These are phyloP conservation scores for Lipotes vexillifer DNA, from an alignment of 2,113 vertebrate genomes.

Conservation along the genomic window DNA sequence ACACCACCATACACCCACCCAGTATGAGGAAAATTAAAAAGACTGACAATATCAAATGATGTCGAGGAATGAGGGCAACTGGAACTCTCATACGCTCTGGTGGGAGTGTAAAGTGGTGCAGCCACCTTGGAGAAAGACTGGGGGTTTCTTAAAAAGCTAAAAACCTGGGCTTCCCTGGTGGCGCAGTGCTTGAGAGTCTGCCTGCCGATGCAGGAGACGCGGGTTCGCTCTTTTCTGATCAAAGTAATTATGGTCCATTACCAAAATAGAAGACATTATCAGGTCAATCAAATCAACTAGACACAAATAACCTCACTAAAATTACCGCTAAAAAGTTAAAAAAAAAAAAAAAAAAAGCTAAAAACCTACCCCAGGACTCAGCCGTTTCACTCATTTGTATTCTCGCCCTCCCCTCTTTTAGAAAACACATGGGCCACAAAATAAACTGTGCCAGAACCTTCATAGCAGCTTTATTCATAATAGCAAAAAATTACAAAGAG, in stretches of 20 bases:
- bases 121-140: neutral
- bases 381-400: neutral
- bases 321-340: neutral
- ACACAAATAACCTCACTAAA: slow-evolving; percentile 38
- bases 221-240: slow-evolving; percentile 17
- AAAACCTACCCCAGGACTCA: neutral
- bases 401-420: neutral
- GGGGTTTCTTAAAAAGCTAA: neutral
- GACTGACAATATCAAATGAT: neutral
- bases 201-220: too few species aligned
- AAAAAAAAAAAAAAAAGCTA: too few species aligned
- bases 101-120: neutral
- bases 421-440: neutral
- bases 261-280: slow-evolving; percentile 14
- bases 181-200: too few species aligned
- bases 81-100: neutral
- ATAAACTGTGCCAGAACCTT: neutral
- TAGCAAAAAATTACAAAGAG: neutral
- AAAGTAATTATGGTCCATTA: slow-evolving; percentile 34
- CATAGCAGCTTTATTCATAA: neutral
- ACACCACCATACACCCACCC: neutral
- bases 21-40: neutral
- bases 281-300: slow-evolving; percentile 34
- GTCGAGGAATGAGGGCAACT: neutral
- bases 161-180: too few species aligned